Base-by-base conservation (phyloP, 2,888 invertebrate genomes). In the Cerceris rybyensis region DNA sequence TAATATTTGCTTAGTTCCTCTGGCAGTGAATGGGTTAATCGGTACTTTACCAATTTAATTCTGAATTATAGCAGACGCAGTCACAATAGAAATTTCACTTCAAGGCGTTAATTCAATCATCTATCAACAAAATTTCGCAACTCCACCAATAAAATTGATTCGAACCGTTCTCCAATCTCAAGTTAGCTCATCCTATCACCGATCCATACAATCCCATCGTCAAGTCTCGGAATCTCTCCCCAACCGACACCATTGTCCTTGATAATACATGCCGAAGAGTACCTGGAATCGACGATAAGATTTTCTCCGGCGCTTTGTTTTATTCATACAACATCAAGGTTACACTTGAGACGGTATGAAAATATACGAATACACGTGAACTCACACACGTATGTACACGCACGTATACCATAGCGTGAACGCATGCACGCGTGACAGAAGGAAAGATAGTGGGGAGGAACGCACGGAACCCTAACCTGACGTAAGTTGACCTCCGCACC, bases 401-500 rank as follows among this genome's bases (percentile, higher is more conserved):
- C 42, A 42, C 7, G 17, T 7, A n/a, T n/a, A 14, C 70, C 63
- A 74, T 57, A 4, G 65, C 61, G 17, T 11, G 73, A 55, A 75
- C 64, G 74, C 60, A 60, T 60, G 71, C 74, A 77, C 72, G 78
- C 81, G 70, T 78, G 84, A 82, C 83, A 75, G 78, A 80, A 59
- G 70, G 57, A 41, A 42, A 39, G 57, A 54, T 7, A 52, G 52
- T 61, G 78, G 72, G 80, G 76, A 78, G 84, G 61, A 72, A 71
- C 70, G 58, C 57, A 69, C 54, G 75, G 80, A 89, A 87, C 91
- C 90, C 88, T 90, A 90, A 90, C 90, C 90, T 90, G 88, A 86
- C 88, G 87, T 89, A 90, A 91, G 88, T 87, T 90, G 91, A 91
- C 90, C 90, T 89, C 90, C 86, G 89, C 88, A 88, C 87, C 87